Base-by-base conservation (phyloP, 1,140 invertebrate genomes). In the Panulirus ornatus region DNA sequence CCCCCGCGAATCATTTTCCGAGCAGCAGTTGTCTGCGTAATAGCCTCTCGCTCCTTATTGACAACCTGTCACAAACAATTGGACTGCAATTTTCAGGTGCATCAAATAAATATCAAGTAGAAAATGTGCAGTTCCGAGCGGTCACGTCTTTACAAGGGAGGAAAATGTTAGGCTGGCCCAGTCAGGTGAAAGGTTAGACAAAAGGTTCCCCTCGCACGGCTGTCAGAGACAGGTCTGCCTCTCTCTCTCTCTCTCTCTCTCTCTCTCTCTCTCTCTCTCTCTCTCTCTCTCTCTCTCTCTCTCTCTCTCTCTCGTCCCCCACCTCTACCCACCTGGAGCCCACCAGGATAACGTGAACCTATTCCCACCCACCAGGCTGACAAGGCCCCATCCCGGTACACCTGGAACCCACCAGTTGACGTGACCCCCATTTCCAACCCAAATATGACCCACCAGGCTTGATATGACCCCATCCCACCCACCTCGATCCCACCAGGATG, bases 111-210 rank as follows among this genome's bases (percentile, higher is more conserved):
- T 78, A 78, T 40, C 40, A 79, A 79, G 27, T 79, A 38, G 76
- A 79, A 79, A 79, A 51, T 51, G 76, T 19, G n/a, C n/a, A 14
- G 73, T 36, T 36, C 40, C 22, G 1, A n/a, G n/a, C 1, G 22
- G 38, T 38, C 40, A 42, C 70, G 14, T 73, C 70, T 30, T 73
- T 38, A 11, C 44, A 54, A 19, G 44, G 58, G 58, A 5, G 58
- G 2, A 19, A 8, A 6, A n/a, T 27, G 27, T 22, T 5, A 8
- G 58, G 36, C 71, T 73, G 30, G 30, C 70, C 38, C 73, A 38
- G 76, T 79, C 76, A 51, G 42, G 38, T 44, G 76, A 79, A 54
- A 79, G 34, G 76, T 79, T 79, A 79, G 34, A 81, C 78, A 81
- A 81, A 58, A 30, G 78, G 22, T 34, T 58, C 44, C 78, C 78